phyloP scores from a whole-genome alignment of 2,797 vertebrate genomes.

The Darevskia mixta region DNA sequence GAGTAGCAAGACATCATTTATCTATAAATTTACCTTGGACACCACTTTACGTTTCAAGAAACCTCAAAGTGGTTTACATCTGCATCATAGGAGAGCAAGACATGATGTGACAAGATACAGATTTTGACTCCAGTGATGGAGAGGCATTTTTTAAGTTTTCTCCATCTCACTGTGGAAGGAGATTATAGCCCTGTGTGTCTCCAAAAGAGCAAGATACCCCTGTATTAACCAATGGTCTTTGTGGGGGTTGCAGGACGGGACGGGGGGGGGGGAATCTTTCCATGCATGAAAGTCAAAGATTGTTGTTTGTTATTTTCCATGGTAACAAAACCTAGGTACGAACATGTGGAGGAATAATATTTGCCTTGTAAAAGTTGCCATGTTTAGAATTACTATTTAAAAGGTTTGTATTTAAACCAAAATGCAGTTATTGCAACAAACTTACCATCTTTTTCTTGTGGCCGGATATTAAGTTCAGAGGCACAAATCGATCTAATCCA shows the following conservation, averaged over 20 bases:
- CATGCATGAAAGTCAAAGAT: background rate
- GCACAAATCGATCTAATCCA: conserved; percentile 16
- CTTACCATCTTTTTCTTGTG: background rate
- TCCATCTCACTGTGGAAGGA: background rate
- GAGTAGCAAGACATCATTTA: too few relatives aligned
- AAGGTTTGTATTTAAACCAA: background rate
- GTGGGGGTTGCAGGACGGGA: background rate
- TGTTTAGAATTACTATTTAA: background rate
- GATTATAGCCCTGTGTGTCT: background rate
- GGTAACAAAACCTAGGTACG: background rate
- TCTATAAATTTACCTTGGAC: too few relatives aligned
- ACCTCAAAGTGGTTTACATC: too few relatives aligned
- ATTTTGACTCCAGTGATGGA: background rate
- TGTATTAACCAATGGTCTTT: background rate
- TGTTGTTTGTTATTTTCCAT: background rate
- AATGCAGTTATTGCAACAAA: background rate
- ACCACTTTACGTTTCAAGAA: too few relatives aligned
- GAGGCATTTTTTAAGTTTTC: background rate
- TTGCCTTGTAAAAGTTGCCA: background rate
- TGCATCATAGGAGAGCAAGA: background rate
- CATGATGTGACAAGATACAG: background rate
- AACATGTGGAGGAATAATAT: background rate
- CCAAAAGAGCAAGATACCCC: background rate
- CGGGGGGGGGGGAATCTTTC: background rate
- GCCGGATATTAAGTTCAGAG: background rate